phyloP scores from a whole-genome alignment of 2,113 vertebrate species.

The Engraulis encrasicolus region DNA sequence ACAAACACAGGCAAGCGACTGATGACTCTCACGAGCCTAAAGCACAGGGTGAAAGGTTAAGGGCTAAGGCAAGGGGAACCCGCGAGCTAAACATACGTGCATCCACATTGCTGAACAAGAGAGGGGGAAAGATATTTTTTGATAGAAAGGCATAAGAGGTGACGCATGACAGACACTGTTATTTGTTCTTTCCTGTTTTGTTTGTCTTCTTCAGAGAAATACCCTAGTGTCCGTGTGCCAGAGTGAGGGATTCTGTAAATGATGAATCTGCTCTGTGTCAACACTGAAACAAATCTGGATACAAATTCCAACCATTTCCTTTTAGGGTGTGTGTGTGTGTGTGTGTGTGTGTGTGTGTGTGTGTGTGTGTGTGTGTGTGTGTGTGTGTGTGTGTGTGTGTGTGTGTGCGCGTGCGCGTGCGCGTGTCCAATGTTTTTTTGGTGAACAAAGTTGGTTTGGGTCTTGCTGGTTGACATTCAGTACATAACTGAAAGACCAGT shows the following conservation, averaged over 20 bases:
- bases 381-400: slow-evolving; percentile 1
- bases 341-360: not conserved
- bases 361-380: not conserved
- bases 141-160: not conserved
- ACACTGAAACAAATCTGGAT: not conserved
- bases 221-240: not conserved
- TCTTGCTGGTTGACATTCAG: not conserved
- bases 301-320: slow-evolving; percentile 1
- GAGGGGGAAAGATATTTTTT: not conserved
- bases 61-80: slow-evolving; percentile 14
- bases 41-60: not conserved
- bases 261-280: slow-evolving; percentile 4
- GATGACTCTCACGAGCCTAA: not conserved
- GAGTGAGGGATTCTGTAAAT: slow-evolving; percentile 3
- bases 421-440: not conserved
- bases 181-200: not conserved
- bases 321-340: not conserved
- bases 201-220: not conserved
- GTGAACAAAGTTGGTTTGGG: not conserved
- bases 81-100: slow-evolving; percentile 5
- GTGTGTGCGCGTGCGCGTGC: not conserved
- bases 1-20: not conserved
- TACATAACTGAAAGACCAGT: not conserved
- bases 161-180: not conserved
- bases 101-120: not conserved